Evolutionary conservation across 1,140 invertebrate genomes (phyloP).

Genomic region (Argopecten irradians): DNA sequence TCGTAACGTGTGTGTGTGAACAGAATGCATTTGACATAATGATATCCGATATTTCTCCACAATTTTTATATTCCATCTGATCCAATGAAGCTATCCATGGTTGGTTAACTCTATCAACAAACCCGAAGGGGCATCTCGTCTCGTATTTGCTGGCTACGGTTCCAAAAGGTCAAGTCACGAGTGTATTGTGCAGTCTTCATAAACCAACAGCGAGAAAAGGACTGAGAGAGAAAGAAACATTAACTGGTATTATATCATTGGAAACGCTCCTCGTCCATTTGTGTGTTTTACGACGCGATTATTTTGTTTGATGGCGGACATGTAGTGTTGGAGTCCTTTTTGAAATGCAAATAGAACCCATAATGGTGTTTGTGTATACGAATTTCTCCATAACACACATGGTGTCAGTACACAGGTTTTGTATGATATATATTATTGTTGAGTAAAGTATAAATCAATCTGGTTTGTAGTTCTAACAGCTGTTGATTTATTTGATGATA

Average conservation of each 20-base stretch:
- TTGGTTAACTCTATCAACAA: slow-evolving; percentile 11
- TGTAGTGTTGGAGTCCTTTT: background rate
- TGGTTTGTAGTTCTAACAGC: background rate
- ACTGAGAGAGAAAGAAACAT: background rate
- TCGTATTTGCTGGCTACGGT: background rate
- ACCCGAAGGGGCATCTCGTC: background rate
- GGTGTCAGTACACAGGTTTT: background rate
- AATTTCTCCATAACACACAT: background rate
- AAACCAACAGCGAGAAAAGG: background rate
- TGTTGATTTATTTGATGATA: background rate
- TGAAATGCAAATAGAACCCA: background rate
- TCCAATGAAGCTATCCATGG: background rate
- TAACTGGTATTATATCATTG: background rate
- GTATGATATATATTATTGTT: background rate
- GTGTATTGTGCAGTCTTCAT: background rate
- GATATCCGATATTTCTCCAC: background rate
- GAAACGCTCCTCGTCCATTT: background rate
- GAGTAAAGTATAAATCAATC: background rate
- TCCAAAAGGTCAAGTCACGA: background rate
- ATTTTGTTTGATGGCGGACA: background rate
- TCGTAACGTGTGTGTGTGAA: background rate
- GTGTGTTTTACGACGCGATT: background rate
- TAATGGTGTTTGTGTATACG: background rate
- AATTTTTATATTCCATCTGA: background rate
- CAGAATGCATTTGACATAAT: background rate